Base-by-base conservation (phyloP, 2,797 vertebrate species). In the Odontamblyopus rebecca region DNA sequence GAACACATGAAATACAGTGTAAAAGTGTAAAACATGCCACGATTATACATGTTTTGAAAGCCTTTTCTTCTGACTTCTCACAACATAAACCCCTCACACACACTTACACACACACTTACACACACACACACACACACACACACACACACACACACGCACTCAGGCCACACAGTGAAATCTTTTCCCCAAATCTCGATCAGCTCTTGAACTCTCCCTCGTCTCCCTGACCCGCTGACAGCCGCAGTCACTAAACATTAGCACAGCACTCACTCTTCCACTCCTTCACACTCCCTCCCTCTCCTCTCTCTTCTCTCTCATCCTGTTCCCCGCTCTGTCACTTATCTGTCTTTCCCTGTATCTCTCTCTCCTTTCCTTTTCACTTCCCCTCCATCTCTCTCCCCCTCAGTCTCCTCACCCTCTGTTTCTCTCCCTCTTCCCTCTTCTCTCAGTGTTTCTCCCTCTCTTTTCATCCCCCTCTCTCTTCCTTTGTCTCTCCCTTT, bases 221-320 rank as follows among this genome's bases (percentile, higher is more conserved):
- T 80, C 80, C 84, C 76, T 75, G 78, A 88, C 80, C 84, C 78
- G 89, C 86, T 93, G 93, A 93, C 93, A 94, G 90, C 81, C 79
- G 80, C 82, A 91, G 89, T 93, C 92, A 92, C 88, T 92, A 89
- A 83, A 86, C 90, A 90, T 92, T 90, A 92, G 82, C 82, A 85
- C 80, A 81, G 84, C 85, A 63, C 81, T 76, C 71, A 61, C 74
- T 68, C 57, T 72, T 76, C 81, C 79, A 77, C 79, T 82, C 76
- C 23, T 23, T 19, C 51, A 18, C 51, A 6, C 54, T 30, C 29
- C 5, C 2, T 27, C 16, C 12, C 19, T 12, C 41, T 4, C 86
- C 83, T 2, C 61, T 83, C 86, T 85, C 41, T 12, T 12, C 41
- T 44, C 54, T 89, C 85, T 89, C 86, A 90, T 90, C 87, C 90